Evolutionary conservation across 2,113 vertebrate genomes (phyloP).

Genomic region (Spea bombifrons): DNA sequence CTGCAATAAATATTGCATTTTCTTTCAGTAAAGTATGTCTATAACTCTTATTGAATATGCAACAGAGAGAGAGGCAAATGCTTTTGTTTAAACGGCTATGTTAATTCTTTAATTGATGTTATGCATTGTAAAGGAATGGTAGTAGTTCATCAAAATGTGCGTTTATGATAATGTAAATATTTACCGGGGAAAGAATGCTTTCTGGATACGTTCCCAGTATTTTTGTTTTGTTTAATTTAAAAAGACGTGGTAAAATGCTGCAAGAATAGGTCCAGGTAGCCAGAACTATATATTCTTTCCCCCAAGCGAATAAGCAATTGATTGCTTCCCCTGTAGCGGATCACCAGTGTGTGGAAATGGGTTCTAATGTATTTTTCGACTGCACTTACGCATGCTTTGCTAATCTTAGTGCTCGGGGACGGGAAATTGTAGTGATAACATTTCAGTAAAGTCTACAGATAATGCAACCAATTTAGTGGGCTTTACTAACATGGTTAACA

Average conservation of each 20-base stretch:
- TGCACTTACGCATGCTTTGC: neutral
- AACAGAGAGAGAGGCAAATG: neutral
- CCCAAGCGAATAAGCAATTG: neutral
- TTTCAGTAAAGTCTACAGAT: neutral
- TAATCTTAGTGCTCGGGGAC: neutral
- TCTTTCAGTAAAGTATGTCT: neutral
- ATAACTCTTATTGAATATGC: neutral
- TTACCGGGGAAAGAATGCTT: neutral
- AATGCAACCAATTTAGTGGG: neutral
- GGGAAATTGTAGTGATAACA: neutral
- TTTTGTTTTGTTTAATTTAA: neutral
- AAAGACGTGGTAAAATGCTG: neutral
- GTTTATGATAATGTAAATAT: neutral
- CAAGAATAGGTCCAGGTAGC: neutral
- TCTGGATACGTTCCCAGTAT: neutral
- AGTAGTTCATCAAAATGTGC: neutral
- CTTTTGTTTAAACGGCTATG: neutral
- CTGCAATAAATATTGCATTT: neutral
- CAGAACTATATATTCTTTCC: neutral
- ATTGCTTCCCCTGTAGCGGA: neutral
- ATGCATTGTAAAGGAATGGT: neutral
- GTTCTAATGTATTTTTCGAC: neutral
- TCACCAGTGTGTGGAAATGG: neutral
- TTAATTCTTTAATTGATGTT: conserved; percentile 2
- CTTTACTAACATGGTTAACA: neutral